A percentile compares a stretch with the other conserved stretches of the same genome.
Evolutionary conservation across 1,140 invertebrate genomes (phyloP).

Genomic region (Pseudomyrmex gracilis): DNA sequence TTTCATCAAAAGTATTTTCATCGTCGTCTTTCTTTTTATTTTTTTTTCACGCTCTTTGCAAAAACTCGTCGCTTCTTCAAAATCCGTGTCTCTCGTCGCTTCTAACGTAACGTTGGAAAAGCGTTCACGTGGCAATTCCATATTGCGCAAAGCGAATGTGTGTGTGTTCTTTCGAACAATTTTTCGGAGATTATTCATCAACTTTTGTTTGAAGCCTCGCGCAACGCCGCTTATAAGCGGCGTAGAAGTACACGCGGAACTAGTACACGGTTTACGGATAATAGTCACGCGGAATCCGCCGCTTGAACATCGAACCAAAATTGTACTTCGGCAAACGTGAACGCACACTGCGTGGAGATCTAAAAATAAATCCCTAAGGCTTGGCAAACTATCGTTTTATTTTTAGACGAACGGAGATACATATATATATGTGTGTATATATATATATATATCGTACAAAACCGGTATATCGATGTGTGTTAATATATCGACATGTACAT

Average conservation of each 20-base stretch:
- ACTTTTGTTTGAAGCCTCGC: no score
- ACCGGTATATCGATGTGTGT: slow-evolving; percentile 11
- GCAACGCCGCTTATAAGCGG: no score
- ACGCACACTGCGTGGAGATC: slow-evolving; percentile 29
- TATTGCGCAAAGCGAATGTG: not conserved
- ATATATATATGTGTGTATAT: not conserved
- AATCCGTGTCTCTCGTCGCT: not conserved
- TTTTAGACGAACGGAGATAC: slow-evolving; percentile 46
- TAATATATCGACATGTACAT: not conserved
- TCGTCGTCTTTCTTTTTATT: slow-evolving; percentile 32
- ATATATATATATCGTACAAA: not conserved
- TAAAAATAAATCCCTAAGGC: slow-evolving; percentile 43
- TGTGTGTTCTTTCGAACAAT: not conserved
- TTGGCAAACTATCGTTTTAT: slow-evolving; percentile 43
- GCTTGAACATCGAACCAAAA: slow-evolving; percentile 13
- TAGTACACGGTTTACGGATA: not conserved
- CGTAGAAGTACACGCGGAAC: not conserved
- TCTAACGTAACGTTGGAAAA: not conserved
- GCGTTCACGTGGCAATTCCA: not conserved
- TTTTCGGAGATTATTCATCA: no score
- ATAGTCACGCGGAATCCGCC: slow-evolving; percentile 9
- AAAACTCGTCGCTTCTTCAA: slow-evolving; percentile 14
- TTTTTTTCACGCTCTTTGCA: not conserved
- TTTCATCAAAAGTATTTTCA: slow-evolving; percentile 39
- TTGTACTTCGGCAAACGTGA: slow-evolving; percentile 47